Evolutionary conservation across 1,140 invertebrate genomes (phyloP), one percentile per base, ranked within the genome.

Genomic region (Temnothorax longispinosus): DNA sequence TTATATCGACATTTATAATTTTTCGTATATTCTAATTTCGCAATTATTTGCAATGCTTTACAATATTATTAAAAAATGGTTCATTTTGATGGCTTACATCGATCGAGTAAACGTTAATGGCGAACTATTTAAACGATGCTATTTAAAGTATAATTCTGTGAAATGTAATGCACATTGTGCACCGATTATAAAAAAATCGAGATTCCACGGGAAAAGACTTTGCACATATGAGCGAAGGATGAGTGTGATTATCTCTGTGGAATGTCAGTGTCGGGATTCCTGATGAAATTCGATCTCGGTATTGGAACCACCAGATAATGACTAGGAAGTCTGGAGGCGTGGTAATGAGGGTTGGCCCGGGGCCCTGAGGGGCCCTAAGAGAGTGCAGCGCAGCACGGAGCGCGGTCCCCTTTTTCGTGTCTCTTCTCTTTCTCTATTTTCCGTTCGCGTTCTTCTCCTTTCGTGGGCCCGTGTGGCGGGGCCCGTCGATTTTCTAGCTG

Each of bases 251-350:
- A 91, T 89, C 80, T 10, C 90, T 72, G 94, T 90, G 96, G 95
- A 96, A 96, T 96, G 96, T 96, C 96, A 96, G 95, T 95, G 93
- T 95, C 95, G 95, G 85, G 81, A 92, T 92, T 71, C 88, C 56
- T 87, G 90, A 89, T 91, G 90, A 91, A 91, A 91, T 74, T 91
- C 88, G 89, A 91, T 87, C 87, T 86, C 71, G 72, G 78, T 89
- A 93, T 94, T 93, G 90, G 91, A 90, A 92, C 90, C 92, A 93
- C 91, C 92, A 92, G 89, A 93, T 94, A 94, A 94, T 93, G 91
- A 94, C 92, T 94, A 94, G 93, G 93, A 94, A 94, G 93, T 94
- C 89, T 88, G 88, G 88, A 90, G 93, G 93, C 93, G 93, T 94
- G 93, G 93, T 94, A 93, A 94, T 93, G 93, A 94, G 92, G 88